Base-by-base conservation (phyloP, 2,797 vertebrate genomes). In the Phrynocephalus guinanensis region DNA sequence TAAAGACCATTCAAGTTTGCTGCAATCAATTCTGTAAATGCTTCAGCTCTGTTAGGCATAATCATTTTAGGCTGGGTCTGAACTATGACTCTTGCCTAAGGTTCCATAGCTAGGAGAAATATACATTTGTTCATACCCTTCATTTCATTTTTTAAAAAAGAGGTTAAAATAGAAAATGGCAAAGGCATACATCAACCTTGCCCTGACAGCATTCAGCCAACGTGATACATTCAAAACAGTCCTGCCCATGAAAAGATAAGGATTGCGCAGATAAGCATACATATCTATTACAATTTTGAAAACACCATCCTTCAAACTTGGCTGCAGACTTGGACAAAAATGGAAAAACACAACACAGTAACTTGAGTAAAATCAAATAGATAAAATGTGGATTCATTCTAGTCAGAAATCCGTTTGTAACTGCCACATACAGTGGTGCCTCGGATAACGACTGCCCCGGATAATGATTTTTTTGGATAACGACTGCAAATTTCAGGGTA, bases 281-380 rank as follows among this genome's bases (percentile, higher is more conserved):
- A 70, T 50, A 75, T 66, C 50, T 73, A 66, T 85, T 66, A 67
- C 9, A 75, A n/a, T 75, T 88, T n/a, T 77, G 73, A 88, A 84
- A 75, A 68, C 11, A 87, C 22, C 73, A 38, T 77, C 72, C 11
- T 67, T 33, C 72, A 73, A 33, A n/a, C 33, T 48, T 79, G 75
- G 52, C 75, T 88, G 24, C 50, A 30, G 38, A 33, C 33, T 18
- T 63, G 16, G 3, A 63, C 60, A 63, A 63, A 18, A 18, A 63
- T 16, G 60, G 60, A 20, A 63, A 63, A 63, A 63, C 60, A 63
- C 18, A 63, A 63, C 60, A 63, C 18, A 81, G 75, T 85, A 79
- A 85, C 73, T 75, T 71, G 22, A 52, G 68, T 44, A 81, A 75
- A 9, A 28, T 44, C 80, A 67, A 68, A 81, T 22, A 80, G 44